Percentiles rank a stretch among this genome's conserved stretches.
Evolutionary conservation across 2,888 invertebrate species (phyloP).

Genomic region (Zygogramma bicolorata): DNA sequence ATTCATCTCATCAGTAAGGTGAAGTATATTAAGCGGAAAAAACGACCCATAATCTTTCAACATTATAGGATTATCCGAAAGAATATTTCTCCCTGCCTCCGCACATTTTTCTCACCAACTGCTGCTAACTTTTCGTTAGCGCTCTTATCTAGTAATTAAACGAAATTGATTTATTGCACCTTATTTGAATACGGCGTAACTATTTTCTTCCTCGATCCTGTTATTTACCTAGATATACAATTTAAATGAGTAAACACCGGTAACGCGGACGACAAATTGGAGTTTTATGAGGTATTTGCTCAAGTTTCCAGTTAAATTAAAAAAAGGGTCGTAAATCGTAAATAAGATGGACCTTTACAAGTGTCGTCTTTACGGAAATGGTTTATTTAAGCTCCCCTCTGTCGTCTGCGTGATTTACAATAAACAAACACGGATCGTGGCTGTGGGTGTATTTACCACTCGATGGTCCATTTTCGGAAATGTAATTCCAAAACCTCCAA

Average conservation of each 20-base stretch:
- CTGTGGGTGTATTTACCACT: not conserved
- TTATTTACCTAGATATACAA: constrained; percentile 4
- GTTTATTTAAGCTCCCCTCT: not conserved
- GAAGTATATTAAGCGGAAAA: too few species aligned
- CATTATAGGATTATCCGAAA: too few species aligned
- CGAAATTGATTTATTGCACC: constrained; percentile 8
- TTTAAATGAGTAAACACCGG: constrained; percentile 6
- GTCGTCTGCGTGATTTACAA: not conserved
- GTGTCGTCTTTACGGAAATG: not conserved
- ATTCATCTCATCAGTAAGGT: too few species aligned
- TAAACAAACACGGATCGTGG: not conserved
- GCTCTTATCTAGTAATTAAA: constrained; percentile 1
- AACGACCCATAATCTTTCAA: too few species aligned
- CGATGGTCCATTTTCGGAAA: not conserved
- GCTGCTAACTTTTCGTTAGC: not conserved
- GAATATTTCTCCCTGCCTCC: too few species aligned
- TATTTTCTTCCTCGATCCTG: constrained; percentile 1
- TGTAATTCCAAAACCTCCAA: not conserved
- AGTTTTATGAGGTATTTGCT: constrained; percentile 7
- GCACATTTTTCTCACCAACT: not conserved
- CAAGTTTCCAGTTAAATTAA: not conserved
- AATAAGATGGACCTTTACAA: not conserved
- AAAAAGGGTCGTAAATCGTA: constrained; percentile 6
- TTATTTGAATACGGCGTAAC: not conserved
- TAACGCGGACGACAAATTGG: not conserved